Base-by-base conservation (phyloP, 2,797 vertebrate genomes). In the Orientallactaga sibirica region DNA sequence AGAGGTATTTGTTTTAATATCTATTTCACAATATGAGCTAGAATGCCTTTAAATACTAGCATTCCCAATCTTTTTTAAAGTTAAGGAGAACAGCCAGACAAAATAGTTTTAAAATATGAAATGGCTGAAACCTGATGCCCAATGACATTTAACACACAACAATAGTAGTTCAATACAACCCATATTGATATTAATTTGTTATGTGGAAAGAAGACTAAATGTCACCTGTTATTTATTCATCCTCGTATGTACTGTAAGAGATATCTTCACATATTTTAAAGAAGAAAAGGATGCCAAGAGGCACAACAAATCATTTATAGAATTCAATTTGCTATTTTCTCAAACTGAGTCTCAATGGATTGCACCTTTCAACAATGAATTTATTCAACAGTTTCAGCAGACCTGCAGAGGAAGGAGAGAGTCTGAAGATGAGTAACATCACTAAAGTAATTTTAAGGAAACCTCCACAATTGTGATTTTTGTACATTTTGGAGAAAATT, bases 1-100 rank as follows among this genome's bases (percentile, higher is more conserved):
- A 55, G 0, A 19, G 73, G 12, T 86, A 29, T 89, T 91, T 83
- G 64, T 92, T 79, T 77, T 86, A 62, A 18, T 86, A 15, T 61
- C 20, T 73, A 43, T 87, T 87, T 92, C 27, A 6, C 0, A 5
- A 86, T 85, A 88, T 29, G 19, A 88, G 22, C 15, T 33, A 88
- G 92, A 89, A 41, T 9, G 64, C 7, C 85, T 83, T 84, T 78
- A 90, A 96, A 68, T 64, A 75, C 18, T 0, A 73, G 8, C 22
- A 3, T 58, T 88, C 20, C 33, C 15, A 14, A 55, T 41, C 37
- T 58, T 73, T 25, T 24, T 77, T 29, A 5, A 33, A 29, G 25
- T 37, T 84, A 76, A 94, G 27, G 22, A 41, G 87, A 96, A 61
- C 1, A 77, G 25, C 24, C 25, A 18, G 33, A 48, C 0, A 77